phyloP scores from a whole-genome alignment of 2,113 vertebrate species.

The Sinocyclocheilus anophthalmus region DNA sequence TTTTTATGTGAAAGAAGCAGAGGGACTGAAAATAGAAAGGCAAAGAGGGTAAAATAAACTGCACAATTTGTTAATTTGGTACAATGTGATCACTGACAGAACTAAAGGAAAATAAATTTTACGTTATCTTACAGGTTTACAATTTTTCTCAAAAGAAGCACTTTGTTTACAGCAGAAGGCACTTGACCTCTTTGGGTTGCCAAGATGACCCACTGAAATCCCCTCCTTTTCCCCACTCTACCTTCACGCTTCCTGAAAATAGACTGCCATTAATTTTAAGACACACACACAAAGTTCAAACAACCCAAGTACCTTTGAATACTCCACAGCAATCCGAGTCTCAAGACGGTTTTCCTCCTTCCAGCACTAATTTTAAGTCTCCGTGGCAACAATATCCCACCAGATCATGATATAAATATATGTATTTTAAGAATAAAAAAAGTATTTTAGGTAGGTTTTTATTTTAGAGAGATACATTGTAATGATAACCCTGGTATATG shows the following conservation, averaged over 20 bases:
- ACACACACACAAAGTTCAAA: conserved; percentile 28
- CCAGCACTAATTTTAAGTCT: conserved; percentile 60
- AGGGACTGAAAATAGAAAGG: conserved; percentile 2
- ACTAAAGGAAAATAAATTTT: conserved; percentile 3
- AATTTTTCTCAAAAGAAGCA: conserved; percentile 75
- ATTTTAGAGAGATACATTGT: conserved; percentile 65
- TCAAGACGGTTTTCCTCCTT: conserved; percentile 52
- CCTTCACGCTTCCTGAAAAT: conserved; percentile 22
- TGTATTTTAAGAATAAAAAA: conserved; percentile 55
- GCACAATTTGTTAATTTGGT: conserved; percentile 31
- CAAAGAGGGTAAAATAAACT: conserved; percentile 15
- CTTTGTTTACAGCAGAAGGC: conserved; percentile 76
- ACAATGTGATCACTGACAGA: conserved; percentile 44
- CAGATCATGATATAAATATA: conserved; percentile 38
- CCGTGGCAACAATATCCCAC: conserved; percentile 51
- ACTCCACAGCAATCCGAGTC: not conserved
- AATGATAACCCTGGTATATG: conserved; percentile 82
- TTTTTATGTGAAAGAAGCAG: not conserved
- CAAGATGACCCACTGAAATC: conserved; percentile 40
- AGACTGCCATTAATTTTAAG: conserved; percentile 10
- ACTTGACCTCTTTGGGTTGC: conserved; percentile 69
- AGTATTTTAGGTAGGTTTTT: conserved; percentile 66
- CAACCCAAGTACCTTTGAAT: not conserved
- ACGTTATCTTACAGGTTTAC: conserved; percentile 57
- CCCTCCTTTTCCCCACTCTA: conserved; percentile 26